These are phyloP conservation scores for Lacerta agilis DNA, from an alignment of 2,797 vertebrate species.

Conservation along the genomic window DNA sequence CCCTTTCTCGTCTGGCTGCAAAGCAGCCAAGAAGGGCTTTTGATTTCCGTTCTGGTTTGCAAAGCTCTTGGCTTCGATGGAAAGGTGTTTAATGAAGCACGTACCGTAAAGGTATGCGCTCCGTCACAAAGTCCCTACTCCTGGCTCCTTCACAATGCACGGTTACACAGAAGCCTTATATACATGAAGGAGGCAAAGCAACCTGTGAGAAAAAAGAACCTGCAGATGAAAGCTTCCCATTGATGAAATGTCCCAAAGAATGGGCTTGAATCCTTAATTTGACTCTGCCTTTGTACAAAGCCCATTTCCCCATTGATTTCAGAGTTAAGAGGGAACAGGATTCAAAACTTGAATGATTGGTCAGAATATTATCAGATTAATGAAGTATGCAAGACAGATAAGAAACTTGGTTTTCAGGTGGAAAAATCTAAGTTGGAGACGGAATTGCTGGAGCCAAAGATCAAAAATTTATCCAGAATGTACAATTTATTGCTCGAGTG, in stretches of 20 bases:
- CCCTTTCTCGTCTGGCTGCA: slow-evolving; percentile 11
- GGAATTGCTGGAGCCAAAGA: too few relatives aligned
- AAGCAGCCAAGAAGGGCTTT: slow-evolving; percentile 36
- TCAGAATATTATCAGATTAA: too few relatives aligned
- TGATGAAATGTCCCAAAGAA: slow-evolving; percentile 6
- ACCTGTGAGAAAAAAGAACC: slow-evolving; percentile 16
- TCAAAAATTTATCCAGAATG: too few relatives aligned
- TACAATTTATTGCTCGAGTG: too few relatives aligned
- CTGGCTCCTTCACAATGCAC: neutral
- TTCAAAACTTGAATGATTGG: neutral
- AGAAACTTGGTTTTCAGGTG: too few relatives aligned
- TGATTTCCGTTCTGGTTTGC: slow-evolving; percentile 24
- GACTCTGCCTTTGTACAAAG: neutral
- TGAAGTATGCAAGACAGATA: too few relatives aligned
- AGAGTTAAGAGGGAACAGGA: neutral
- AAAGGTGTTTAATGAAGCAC: slow-evolving; percentile 52
- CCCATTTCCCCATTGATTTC: slow-evolving; percentile 5
- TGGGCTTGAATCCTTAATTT: neutral
- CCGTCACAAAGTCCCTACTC: slow-evolving; percentile 6
- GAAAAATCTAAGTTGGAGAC: too few relatives aligned
- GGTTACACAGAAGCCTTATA: slow-evolving; percentile 21
- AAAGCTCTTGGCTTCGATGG: slow-evolving; percentile 42
- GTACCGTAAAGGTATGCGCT: neutral
- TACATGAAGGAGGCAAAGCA: slow-evolving; percentile 15
- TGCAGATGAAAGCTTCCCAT: slow-evolving; percentile 10